Base-by-base conservation (phyloP, 2,113 vertebrate species). In the Thomomys bottae region DNA sequence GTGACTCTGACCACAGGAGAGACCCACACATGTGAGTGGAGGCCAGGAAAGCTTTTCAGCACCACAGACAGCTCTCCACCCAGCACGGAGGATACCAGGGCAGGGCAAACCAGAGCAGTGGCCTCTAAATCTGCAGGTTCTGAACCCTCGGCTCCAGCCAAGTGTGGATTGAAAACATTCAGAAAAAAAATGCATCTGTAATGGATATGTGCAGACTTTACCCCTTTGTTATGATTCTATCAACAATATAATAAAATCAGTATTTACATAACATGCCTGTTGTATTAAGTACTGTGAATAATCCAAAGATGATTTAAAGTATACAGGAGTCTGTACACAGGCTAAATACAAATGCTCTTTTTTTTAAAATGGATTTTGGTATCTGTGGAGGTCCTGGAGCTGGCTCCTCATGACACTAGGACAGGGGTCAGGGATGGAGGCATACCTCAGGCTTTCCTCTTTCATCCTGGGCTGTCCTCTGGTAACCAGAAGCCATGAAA, bases 401-500 rank as follows among this genome's bases (percentile, higher is more conserved):
- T 14, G 63, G 23, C 38, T 2, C 57, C 38, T 20, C 28, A 9
- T 24, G 38, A 57, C 32, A 15, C 28, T 23, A 57, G 59, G 66
- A 28, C 12, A 38, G 71, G 49, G 61, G 40, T 72, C 21, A 20
- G 61, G 40, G 30, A 34, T 34, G 24, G 36, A n/a, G 66, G 30
- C 15, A 6, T 32, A 42, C 64, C 45, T 20, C 42, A 26, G 78
- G 49, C 45, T 9, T 32, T 23, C 45, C 34, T 89, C 75, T 15
- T 54, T 87, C 75, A 77, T 72, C 84, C 67, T 84, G 76, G 80
- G 96, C 67, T 96, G 94, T 94, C 93, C 93, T 95, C 82, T 78
- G 92, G 96, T 90, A 96, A 96, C 88, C 93, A 96, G 96, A 94
- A 95, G 95, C 94, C 96, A 90, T 98, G 97, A 98, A 98, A 98